Conservation (phyloP, 1,140 invertebrate genomes). For the Penaeus indicus region DNA sequence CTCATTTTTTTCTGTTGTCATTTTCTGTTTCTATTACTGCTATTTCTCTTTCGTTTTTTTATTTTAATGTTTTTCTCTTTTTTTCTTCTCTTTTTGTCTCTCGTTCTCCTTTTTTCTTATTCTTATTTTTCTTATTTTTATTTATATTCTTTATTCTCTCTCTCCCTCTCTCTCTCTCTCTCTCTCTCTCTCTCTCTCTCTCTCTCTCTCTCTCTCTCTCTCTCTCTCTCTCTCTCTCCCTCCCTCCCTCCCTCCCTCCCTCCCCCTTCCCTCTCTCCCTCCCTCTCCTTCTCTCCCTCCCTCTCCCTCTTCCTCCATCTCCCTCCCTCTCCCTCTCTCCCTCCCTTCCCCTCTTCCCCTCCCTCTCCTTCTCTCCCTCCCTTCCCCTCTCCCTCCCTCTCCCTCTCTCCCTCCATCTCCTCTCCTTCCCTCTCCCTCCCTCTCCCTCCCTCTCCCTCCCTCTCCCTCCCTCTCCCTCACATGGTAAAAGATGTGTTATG, state of each 20-base stretch:
- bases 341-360: background rate
- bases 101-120: background rate
- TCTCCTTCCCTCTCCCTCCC: background rate
- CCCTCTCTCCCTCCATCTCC: background rate
- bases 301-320: constrained; percentile 38
- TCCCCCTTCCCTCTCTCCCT: background rate
- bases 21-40: background rate
- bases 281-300: background rate
- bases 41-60: too few species aligned
- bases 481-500: background rate
- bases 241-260: background rate
- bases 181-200: constrained; percentile 17
- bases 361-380: background rate
- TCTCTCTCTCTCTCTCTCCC: background rate
- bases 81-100: background rate
- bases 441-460: constrained; percentile 17
- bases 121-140: too few species aligned
- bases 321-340: background rate
- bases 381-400: background rate
- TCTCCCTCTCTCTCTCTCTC: constrained; percentile 11
- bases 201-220: constrained; percentile 17
- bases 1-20: background rate
- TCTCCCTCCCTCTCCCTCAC: constrained; percentile 26
- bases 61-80: background rate
- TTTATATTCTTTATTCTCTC: background rate